phyloP scores from a whole-genome alignment of 1,140 invertebrate species.

The Drosophila albomicans region DNA sequence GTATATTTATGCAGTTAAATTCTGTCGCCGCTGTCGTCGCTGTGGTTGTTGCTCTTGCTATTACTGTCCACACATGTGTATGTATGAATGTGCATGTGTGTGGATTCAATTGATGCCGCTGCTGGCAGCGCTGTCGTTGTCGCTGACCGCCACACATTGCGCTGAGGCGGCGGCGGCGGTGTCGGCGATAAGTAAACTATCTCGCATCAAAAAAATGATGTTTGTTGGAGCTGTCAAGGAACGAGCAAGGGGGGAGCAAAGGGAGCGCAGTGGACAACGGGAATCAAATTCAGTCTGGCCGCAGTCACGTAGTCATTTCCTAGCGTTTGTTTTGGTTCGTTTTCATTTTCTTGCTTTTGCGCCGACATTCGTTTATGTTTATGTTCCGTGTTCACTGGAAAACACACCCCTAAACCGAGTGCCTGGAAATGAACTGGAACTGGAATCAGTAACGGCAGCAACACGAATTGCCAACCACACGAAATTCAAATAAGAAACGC shows the following conservation, averaged over 20 bases:
- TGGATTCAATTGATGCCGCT: conserved; percentile 39
- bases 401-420: conserved; percentile 50
- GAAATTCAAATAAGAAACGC: conserved; percentile 2
- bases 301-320: conserved; percentile 73
- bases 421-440: conserved; percentile 44
- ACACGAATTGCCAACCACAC: conserved; percentile 47
- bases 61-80: conserved; percentile 32
- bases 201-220: conserved; percentile 19
- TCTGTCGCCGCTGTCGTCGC: conserved; percentile 22
- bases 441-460: conserved; percentile 5
- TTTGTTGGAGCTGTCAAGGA: conserved; percentile 24
- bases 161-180: conserved; percentile 1
- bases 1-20: conserved; percentile 32
- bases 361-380: conserved; percentile 48
- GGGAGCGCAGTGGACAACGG: conserved; percentile 2
- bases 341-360: conserved; percentile 11
- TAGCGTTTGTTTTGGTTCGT: conserved; percentile 66
- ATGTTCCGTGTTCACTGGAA: conserved; percentile 49
- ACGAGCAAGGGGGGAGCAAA: not conserved
- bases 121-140: conserved; percentile 13
- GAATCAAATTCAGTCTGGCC: conserved; percentile 40
- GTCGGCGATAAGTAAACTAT: conserved; percentile 64
- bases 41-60: conserved; percentile 6
- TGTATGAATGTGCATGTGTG: conserved; percentile 22
- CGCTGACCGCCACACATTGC: conserved; percentile 47